Percentiles rank a stretch among this genome's conserved stretches.
Conservation (phyloP, 2,113 vertebrate species). For the Nothocercus nigrocapillus region DNA sequence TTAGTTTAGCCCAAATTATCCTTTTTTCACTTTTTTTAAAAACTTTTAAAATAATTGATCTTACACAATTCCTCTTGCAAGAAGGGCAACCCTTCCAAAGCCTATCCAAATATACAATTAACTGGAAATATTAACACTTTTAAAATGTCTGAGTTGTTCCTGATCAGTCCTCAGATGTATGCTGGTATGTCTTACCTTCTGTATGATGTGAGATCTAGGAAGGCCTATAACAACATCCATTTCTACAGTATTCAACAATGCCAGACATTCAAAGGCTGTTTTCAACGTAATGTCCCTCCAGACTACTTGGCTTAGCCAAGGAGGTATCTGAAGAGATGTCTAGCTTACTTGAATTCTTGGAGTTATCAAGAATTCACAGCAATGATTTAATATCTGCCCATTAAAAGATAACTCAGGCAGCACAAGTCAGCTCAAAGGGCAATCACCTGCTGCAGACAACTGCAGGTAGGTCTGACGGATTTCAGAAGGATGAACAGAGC, state of each 20-base stretch:
- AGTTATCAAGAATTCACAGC: not conserved
- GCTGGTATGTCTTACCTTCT: not conserved
- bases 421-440: not conserved
- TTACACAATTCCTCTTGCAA: slow-evolving; percentile 45
- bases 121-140: slow-evolving; percentile 42
- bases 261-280: not conserved
- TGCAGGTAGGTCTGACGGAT: not conserved
- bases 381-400: not conserved
- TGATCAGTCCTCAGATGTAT: slow-evolving; percentile 35
- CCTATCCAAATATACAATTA: slow-evolving; percentile 47
- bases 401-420: not conserved
- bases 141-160: slow-evolving; percentile 28
- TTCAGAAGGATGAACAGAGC: not conserved
- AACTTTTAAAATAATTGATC: slow-evolving; percentile 16
- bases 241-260: not conserved
- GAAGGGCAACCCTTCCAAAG: slow-evolving; percentile 56
- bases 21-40: slow-evolving; percentile 51
- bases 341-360: not conserved
- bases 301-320: slow-evolving; percentile 30
- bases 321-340: slow-evolving; percentile 10
- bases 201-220: not conserved
- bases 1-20: slow-evolving; percentile 54
- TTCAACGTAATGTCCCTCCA: slow-evolving; percentile 8
- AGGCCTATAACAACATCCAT: slow-evolving; percentile 18
- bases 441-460: not conserved